These are phyloP conservation scores for Disparrhopalites patrizii DNA, from an alignment of 2,888 invertebrate genomes.

Conservation along the genomic window DNA sequence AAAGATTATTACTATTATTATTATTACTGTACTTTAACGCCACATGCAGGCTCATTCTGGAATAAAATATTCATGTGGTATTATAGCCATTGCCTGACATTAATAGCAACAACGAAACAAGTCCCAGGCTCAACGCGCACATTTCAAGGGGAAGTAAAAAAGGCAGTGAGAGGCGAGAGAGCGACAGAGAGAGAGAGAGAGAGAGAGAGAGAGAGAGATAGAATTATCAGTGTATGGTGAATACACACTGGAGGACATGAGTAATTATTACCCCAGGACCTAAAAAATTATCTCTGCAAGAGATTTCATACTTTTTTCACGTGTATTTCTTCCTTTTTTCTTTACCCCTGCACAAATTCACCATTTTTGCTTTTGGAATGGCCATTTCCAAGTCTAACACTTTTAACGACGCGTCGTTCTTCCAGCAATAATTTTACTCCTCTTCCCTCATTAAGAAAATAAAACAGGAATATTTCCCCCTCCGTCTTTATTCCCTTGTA, in stretches of 20 bases:
- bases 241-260: not conserved
- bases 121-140: not conserved
- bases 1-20: constrained; percentile 19
- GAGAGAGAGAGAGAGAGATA: not conserved
- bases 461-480: no score
- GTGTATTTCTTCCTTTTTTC: no score
- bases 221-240: no score
- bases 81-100: not conserved
- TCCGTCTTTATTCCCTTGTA: no score
- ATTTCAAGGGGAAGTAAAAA: not conserved
- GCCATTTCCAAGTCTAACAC: no score
- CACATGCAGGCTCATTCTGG: constrained; percentile 20
- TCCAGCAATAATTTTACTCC: no score
- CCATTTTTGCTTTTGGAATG: no score
- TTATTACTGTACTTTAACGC: constrained; percentile 22
- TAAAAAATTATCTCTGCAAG: not conserved
- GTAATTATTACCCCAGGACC: constrained; percentile 4
- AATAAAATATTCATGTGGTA: constrained; percentile 18
- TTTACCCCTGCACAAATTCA: no score
- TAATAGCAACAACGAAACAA: not conserved
- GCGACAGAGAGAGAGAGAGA: no score
- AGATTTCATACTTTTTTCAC: not conserved
- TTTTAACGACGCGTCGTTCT: no score
- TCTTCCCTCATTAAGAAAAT: no score
- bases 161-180: not conserved